Evolutionary conservation across 2,888 invertebrate genomes (phyloP).

Genomic region (Linyphia triangularis): DNA sequence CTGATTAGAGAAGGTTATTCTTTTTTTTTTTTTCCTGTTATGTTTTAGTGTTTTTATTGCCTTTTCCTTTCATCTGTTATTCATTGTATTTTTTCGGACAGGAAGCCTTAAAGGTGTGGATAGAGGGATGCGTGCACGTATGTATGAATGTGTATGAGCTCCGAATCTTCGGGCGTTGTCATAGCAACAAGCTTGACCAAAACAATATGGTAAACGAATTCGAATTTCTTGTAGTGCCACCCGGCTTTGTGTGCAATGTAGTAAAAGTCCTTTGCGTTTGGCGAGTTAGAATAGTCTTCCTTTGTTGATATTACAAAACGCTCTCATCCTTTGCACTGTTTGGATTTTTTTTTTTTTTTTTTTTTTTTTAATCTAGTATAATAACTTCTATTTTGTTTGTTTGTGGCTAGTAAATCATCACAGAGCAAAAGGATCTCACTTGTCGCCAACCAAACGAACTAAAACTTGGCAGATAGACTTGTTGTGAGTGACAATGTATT

Average conservation of each 20-base stretch:
- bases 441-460: too few relatives aligned
- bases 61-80: slow-evolving; percentile 65
- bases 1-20: slow-evolving; percentile 63
- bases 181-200: slow-evolving; percentile 46
- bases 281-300: slow-evolving; percentile 21
- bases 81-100: slow-evolving; percentile 64
- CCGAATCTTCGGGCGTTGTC: slow-evolving; percentile 56
- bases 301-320: too few relatives aligned
- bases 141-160: slow-evolving; percentile 45
- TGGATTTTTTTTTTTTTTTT: too few relatives aligned
- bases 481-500: too few relatives aligned
- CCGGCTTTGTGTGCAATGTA: slow-evolving; percentile 35
- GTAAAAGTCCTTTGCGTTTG: slow-evolving; percentile 30
- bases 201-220: slow-evolving; percentile 48
- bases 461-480: too few relatives aligned
- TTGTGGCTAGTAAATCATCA: too few relatives aligned
- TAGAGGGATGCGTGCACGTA: slow-evolving; percentile 48
- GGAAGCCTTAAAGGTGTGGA: slow-evolving; percentile 44
- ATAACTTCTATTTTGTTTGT: too few relatives aligned
- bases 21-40: slow-evolving; percentile 4
- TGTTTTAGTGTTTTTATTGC: slow-evolving; percentile 23
- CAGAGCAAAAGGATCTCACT: too few relatives aligned
- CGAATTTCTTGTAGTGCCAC: slow-evolving; percentile 12
- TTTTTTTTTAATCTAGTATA: too few relatives aligned
- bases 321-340: too few relatives aligned